Conservation (phyloP, 2,888 invertebrate genomes). For the Hypolimnas misippus region DNA sequence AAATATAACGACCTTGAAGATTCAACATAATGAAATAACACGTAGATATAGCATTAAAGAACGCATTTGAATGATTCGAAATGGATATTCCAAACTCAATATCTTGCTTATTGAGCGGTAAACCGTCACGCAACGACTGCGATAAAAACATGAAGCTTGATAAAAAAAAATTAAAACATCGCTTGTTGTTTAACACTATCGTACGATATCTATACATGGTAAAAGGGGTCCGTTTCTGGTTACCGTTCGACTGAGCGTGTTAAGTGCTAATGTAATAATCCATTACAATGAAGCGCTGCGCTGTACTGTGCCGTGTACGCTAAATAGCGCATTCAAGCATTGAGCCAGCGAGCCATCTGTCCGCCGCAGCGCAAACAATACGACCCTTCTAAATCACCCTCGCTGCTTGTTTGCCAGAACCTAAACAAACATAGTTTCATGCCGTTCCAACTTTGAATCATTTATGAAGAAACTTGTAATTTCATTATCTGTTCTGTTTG, state of each 20-base stretch:
- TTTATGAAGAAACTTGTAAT: conserved; percentile 46
- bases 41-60: conserved; percentile 46
- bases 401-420: conserved; percentile 70
- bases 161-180: conserved; percentile 60
- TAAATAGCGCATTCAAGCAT: conserved; percentile 82
- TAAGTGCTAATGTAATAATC: conserved; percentile 84
- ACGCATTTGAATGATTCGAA: conserved; percentile 30
- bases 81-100: conserved; percentile 53
- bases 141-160: conserved; percentile 54
- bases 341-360: conserved; percentile 76
- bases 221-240: conserved; percentile 68
- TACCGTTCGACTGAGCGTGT: conserved; percentile 78
- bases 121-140: conserved; percentile 52
- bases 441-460: conserved; percentile 43
- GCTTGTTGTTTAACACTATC: conserved; percentile 66
- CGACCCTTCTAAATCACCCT: conserved; percentile 75
- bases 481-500: conserved; percentile 32
- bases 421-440: conserved; percentile 74
- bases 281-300: conserved; percentile 81
- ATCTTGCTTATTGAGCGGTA: conserved; percentile 46
- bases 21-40: conserved; percentile 31
- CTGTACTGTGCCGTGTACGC: conserved; percentile 59
- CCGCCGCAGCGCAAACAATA: conserved; percentile 76
- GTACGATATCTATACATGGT: conserved; percentile 59
- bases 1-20: conserved; percentile 36